A percentile compares a stretch with the other conserved stretches of the same genome.
Evolutionary conservation across 1,140 invertebrate species (phyloP).

Genomic region (Diorhabda carinulata): DNA sequence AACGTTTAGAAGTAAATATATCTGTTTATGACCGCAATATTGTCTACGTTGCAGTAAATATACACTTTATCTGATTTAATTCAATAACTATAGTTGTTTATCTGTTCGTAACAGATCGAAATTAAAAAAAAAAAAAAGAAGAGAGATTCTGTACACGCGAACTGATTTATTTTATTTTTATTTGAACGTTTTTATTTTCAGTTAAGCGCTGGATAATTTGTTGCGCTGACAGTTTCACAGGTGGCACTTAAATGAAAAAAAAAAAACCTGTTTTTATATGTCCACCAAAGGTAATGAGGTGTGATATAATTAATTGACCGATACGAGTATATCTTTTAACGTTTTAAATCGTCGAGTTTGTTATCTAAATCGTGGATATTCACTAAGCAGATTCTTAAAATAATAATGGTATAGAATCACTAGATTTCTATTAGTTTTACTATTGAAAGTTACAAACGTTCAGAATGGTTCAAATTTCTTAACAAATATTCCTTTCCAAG

Average conservation of each 20-base stretch:
- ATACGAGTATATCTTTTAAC: not conserved
- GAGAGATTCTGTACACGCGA: not conserved
- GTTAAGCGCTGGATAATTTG: not conserved
- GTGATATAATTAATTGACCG: not conserved
- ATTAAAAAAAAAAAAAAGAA: not conserved
- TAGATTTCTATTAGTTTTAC: too few relatives aligned
- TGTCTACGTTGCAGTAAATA: too few relatives aligned
- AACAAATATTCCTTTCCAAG: too few relatives aligned
- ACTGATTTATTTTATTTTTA: not conserved
- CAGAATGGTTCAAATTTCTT: too few relatives aligned
- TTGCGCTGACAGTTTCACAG: not conserved
- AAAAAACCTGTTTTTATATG: not conserved
- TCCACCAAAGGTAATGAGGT: not conserved
- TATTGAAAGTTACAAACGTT: too few relatives aligned
- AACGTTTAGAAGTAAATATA: too few relatives aligned
- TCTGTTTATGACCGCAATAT: too few relatives aligned
- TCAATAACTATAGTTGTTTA: not conserved
- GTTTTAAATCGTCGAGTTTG: too few relatives aligned
- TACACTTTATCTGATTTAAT: not conserved
- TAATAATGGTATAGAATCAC: too few relatives aligned
- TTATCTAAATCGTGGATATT: too few relatives aligned
- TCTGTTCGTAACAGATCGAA: not conserved
- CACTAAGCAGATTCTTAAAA: too few relatives aligned
- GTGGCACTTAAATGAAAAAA: conserved; percentile 1
- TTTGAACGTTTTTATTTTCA: not conserved